These are phyloP conservation scores for Stenodera caucasica DNA, from an alignment of 2,888 invertebrate genomes.

Conservation along the genomic window DNA sequence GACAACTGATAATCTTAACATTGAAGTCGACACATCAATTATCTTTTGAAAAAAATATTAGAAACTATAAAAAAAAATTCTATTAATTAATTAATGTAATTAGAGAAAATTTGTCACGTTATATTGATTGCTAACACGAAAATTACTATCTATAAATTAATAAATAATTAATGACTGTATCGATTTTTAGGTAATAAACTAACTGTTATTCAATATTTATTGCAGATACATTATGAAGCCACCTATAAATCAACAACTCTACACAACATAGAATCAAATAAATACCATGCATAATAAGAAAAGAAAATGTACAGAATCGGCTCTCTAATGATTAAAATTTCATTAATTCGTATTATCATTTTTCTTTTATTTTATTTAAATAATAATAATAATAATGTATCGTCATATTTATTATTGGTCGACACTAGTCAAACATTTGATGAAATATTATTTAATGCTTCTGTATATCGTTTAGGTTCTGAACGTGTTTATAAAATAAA, in stretches of 20 bases:
- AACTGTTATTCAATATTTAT: constrained; percentile 8
- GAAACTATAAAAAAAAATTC: too few relatives aligned
- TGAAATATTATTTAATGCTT: constrained; percentile 74
- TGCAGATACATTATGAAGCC: constrained; percentile 25
- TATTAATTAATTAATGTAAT: too few relatives aligned
- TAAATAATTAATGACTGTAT: too few relatives aligned
- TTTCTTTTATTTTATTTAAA: constrained; percentile 36
- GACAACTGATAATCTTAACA: too few relatives aligned
- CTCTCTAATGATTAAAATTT: constrained; percentile 41
- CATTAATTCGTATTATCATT: constrained; percentile 20
- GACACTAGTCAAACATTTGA: constrained; percentile 61
- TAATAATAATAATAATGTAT: constrained; percentile 25
- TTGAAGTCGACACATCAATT: too few relatives aligned
- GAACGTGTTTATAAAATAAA: constrained; percentile 79
- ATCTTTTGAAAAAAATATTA: too few relatives aligned
- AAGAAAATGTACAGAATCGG: constrained; percentile 42
- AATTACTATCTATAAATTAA: too few relatives aligned
- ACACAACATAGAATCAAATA: constrained; percentile 3
- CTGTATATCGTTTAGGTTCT: constrained; percentile 78
- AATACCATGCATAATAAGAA: constrained; percentile 34
- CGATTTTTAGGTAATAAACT: too few relatives aligned
- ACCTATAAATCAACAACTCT: constrained; percentile 19
- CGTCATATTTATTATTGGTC: constrained; percentile 50
- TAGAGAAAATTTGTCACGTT: too few relatives aligned
- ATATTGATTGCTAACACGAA: too few relatives aligned